Evolutionary conservation across 53 echinoderm and acorn worm species (phyloP), one percentile per base, ranked within the genome.

Genomic region (Stichopus horrens): DNA sequence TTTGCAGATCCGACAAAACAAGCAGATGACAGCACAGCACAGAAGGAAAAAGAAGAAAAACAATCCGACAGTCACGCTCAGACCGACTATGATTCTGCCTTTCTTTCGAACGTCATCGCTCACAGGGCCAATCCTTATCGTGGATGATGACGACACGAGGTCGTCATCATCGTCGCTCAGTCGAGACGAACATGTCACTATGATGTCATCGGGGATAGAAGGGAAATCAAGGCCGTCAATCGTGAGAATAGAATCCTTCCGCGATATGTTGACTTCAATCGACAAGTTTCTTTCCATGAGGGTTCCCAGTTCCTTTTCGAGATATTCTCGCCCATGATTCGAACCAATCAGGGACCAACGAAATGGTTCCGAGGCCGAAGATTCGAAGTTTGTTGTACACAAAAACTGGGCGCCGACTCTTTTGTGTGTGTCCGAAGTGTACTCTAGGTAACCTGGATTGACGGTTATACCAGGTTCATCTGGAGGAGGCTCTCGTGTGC

Each of bases 271-370:
- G 14, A 79, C 20, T 55, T 79, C 6, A 54, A 79, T 19, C 7
- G 20, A 79, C 16, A 53, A 5, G 9, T 19, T n/a, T 16, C 54
- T 79, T 0, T 79, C 8, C 7, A 16, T 55, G 13, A 79, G 53
- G 18, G 19, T 55, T 6, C 8, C 18, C 7, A 79, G 79, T 7
- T 79, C 79, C 9, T 79, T 53, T 5, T 79, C 79, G 19, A 56
- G 7, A 4, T 52, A 13, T 79, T 79, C 79, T 18, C 54, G 53
- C 0, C 20, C 56, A n/a, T 54, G 14, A 9, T 53, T 54, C 7
- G 14, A 54, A 54, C 52, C 37, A 51, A 19, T 19, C n/a, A 78
- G 52, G n/a, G 79, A 78, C 79, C 79, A 78, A 55, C 79, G 79
- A 10, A 78, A 55, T 16, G 79, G n/a, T 55, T 78, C 52, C 53